Conservation (phyloP, 1,140 invertebrate genomes). For the Nilaparvata lugens region DNA sequence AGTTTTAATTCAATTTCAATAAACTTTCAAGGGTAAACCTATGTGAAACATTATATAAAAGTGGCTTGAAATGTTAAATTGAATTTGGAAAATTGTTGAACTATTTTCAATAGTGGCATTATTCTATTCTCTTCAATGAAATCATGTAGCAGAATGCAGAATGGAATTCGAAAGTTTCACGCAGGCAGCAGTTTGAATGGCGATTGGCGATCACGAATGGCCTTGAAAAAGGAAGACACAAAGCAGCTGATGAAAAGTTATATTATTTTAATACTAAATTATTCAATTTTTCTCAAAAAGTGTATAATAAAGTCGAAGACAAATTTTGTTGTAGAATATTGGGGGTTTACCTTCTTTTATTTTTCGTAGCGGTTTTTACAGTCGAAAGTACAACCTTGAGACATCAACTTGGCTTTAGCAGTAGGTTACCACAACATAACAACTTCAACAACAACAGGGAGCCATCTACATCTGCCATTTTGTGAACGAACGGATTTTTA, state of each 20-base stretch:
- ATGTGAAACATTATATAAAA: too few species aligned
- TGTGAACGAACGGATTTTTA: conserved; percentile 15
- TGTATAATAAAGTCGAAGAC: neutral
- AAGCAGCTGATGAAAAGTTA: neutral
- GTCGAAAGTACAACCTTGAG: neutral
- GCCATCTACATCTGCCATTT: conserved; percentile 13
- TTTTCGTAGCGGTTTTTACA: neutral
- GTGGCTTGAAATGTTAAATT: too few species aligned
- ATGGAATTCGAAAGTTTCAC: too few species aligned
- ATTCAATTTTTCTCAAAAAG: neutral
- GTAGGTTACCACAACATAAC: neutral
- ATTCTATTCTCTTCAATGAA: too few species aligned
- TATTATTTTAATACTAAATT: neutral
- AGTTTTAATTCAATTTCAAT: too few species aligned
- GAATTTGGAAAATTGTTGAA: too few species aligned
- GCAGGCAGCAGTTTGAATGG: too few species aligned
- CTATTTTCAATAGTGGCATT: too few species aligned
- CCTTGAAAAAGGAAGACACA: neutral
- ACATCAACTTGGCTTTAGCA: neutral
- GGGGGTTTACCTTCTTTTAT: neutral
- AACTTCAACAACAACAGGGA: neutral
- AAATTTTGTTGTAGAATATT: neutral
- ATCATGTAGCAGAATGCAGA: too few species aligned
- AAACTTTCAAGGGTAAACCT: too few species aligned
- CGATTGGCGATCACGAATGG: neutral